Conservation (phyloP, 1,140 invertebrate genomes). For the Episyrphus balteatus region DNA sequence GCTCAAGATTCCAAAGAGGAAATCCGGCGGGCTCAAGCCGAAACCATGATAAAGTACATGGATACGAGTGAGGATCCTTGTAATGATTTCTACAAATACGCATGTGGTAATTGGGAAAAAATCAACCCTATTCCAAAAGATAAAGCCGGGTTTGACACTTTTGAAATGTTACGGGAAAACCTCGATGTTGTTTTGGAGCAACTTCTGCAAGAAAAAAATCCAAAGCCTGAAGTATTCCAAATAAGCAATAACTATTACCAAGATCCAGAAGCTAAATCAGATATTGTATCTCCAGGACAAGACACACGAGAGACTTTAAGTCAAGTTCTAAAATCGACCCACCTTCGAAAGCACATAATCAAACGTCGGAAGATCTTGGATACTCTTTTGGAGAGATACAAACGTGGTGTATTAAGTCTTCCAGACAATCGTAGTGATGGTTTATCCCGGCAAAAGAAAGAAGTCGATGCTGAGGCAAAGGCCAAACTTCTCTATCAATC, state of each 20-base stretch:
- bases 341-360: conserved; percentile 19
- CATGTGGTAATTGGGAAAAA: conserved; percentile 78
- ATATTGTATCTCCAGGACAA: neutral
- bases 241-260: conserved; percentile 10
- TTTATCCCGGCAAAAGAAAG: conserved; percentile 14
- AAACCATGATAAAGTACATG: conserved; percentile 68
- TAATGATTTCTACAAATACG: conserved; percentile 82
- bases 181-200: conserved; percentile 57
- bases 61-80: conserved; percentile 69
- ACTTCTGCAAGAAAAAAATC: conserved; percentile 45
- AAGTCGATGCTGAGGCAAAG: conserved; percentile 52
- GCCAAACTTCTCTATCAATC: conserved; percentile 71
- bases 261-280: neutral
- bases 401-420: conserved; percentile 11
- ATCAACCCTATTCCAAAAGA: conserved; percentile 76
- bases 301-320: conserved; percentile 7
- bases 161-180: conserved; percentile 69
- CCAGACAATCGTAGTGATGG: conserved; percentile 9
- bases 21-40: conserved; percentile 43
- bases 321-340: conserved; percentile 6
- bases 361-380: conserved; percentile 16
- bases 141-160: conserved; percentile 68
- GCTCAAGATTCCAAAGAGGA: conserved; percentile 38
- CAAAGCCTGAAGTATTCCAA: neutral
- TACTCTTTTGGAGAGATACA: conserved; percentile 20